Percentiles rank a stretch among this genome's conserved stretches.
phyloP scores from a whole-genome alignment of 2,888 invertebrate genomes.

The Leptothorax acervorum region DNA sequence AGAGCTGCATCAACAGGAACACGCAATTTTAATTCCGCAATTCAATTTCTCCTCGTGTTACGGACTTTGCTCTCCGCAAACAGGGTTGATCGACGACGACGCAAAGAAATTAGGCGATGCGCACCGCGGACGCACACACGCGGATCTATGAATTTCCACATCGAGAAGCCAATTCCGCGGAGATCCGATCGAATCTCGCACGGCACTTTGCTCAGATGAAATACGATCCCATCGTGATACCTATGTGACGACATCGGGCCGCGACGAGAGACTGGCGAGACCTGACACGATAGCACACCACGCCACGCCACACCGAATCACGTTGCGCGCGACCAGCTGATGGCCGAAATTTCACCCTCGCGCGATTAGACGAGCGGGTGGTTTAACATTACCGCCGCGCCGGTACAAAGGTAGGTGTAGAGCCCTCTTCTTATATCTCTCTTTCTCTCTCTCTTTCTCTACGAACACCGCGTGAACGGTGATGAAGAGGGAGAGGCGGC shows the following conservation, averaged over 20 bases:
- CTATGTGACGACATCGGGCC: slow-evolving; percentile 27
- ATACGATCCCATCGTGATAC: slow-evolving; percentile 45
- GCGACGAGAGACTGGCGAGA: slow-evolving; percentile 24
- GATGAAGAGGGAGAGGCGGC: neutral
- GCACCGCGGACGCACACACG: neutral
- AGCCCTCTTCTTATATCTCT: neutral
- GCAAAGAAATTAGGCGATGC: neutral
- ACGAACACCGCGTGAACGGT: neutral
- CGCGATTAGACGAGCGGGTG: slow-evolving; percentile 26
- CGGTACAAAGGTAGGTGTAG: neutral
- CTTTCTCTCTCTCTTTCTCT: neutral
- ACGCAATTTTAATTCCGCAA: slow-evolving; percentile 6
- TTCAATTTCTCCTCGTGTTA: slow-evolving; percentile 4
- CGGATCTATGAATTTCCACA: slow-evolving; percentile 18
- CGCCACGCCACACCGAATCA: neutral
- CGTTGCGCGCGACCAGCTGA: slow-evolving; percentile 23
- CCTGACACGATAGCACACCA: neutral
- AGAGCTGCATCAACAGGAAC: neutral
- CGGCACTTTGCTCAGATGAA: slow-evolving; percentile 26
- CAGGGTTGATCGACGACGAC: slow-evolving; percentile 21
- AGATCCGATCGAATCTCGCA: slow-evolving; percentile 3
- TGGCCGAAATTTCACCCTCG: slow-evolving; percentile 37
- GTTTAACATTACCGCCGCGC: slow-evolving; percentile 20
- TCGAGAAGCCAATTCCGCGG: neutral
- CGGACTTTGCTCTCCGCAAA: slow-evolving; percentile 9